A percentile compares a stretch with the other conserved stretches of the same genome.
Conservation (phyloP, 1,140 invertebrate genomes). For the Mylabris phalerata region DNA sequence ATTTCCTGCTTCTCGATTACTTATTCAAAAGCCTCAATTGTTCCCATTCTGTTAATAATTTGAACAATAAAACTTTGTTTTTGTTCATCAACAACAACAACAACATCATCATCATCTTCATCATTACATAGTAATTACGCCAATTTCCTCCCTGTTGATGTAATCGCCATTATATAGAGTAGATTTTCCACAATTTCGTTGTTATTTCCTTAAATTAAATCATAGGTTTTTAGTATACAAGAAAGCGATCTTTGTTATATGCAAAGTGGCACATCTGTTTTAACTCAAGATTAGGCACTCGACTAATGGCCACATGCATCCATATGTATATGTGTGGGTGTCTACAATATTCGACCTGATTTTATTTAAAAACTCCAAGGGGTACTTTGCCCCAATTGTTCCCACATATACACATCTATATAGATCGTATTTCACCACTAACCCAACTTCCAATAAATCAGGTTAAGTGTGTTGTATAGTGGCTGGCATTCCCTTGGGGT, state of each 20-base stretch:
- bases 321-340: slow-evolving; percentile 28
- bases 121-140: too few species aligned
- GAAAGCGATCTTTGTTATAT: slow-evolving; percentile 22
- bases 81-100: too few species aligned
- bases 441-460: slow-evolving; percentile 33
- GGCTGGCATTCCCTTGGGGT: too few species aligned
- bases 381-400: slow-evolving; percentile 10
- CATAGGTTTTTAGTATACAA: not conserved
- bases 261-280: slow-evolving; percentile 28
- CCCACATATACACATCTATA: slow-evolving; percentile 19
- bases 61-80: too few species aligned
- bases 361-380: slow-evolving; percentile 10
- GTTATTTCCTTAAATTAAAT: too few species aligned
- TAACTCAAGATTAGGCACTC: slow-evolving; percentile 25
- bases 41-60: too few species aligned
- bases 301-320: slow-evolving; percentile 20
- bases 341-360: slow-evolving; percentile 20
- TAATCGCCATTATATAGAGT: too few species aligned
- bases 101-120: too few species aligned
- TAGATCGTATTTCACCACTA: slow-evolving; percentile 33
- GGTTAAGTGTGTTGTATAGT: slow-evolving; percentile 20
- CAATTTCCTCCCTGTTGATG: too few species aligned
- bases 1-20: too few species aligned
- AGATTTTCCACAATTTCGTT: too few species aligned
- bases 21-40: too few species aligned